Base-by-base conservation (phyloP, 2,888 invertebrate species). In the Tachystola acroxantha region DNA sequence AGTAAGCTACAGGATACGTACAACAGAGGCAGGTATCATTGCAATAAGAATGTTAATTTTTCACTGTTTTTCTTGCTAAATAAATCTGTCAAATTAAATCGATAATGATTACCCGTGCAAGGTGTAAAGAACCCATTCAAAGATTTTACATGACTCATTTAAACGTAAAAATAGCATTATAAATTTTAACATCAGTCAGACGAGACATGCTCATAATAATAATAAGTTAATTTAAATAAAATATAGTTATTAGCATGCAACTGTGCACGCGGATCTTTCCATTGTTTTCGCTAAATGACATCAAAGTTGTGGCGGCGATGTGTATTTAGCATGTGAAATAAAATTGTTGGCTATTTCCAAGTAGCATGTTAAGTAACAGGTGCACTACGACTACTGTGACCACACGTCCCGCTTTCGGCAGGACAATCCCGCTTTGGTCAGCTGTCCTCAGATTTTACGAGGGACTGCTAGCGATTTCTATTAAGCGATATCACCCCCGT, bases 271-370 rank as follows among this genome's bases (percentile, higher is more conserved):
- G 68, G 51, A 72, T 80, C 75, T 82, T 78, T 76, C 84, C 84
- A 85, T 86, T 86, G 86, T 85, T 77, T 84, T 80, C 76, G 80
- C 84, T 85, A 86, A 85, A 85, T 78, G 84, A 84, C 85, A 78
- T 85, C 85, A 84, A 85, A 85, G 82, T 78, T 78, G 76, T 73
- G 66, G 69, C 75, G 77, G 72, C 72, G 63, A 64, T 57, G 57
- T 70, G 68, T 73, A 73, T 73, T 76, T 70, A 77, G 77, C 69
- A 81, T 76, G 76, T 64, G 75, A 80, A 81, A 68, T 74, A 72
- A 78, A 76, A 73, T 58, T 63, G 65, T 67, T 54, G 46, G 50
- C 50, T 24, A 50, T 48, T 82, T 81, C 80, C 67, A 47, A 72
- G 82, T 80, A 81, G 43, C 40, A 35, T 16, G 34, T 13, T 9